Conservation (phyloP, 2,888 invertebrate genomes). For the Hyles lineata region DNA sequence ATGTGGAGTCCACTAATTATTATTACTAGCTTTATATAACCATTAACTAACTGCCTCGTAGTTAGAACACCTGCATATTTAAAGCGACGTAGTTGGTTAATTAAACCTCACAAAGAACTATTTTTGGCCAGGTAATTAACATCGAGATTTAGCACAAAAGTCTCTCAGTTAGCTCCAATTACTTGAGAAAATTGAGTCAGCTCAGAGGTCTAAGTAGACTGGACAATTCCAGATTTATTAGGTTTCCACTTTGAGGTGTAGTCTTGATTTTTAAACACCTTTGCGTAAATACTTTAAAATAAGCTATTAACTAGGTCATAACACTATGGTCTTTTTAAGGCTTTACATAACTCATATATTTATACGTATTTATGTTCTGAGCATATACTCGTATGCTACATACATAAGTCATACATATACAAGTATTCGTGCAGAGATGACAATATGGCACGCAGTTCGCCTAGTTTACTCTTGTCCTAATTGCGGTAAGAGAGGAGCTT, state of each 20-base stretch:
- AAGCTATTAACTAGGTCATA: no score
- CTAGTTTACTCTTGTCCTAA: no score
- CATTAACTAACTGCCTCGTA: background rate
- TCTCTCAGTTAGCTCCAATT: background rate
- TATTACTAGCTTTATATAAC: background rate
- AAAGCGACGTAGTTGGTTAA: background rate
- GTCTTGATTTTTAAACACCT: background rate
- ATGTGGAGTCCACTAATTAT: background rate
- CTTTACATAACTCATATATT: no score
- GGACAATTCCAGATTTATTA: background rate
- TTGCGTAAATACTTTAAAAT: background rate
- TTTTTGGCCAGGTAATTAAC: background rate
- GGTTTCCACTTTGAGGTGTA: background rate
- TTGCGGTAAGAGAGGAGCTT: no score
- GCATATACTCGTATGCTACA: no score
- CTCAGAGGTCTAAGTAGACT: background rate
- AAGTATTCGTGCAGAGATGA: no score
- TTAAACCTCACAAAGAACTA: conserved; percentile 3
- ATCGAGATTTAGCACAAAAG: background rate
- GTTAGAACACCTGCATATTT: background rate
- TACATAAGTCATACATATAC: no score
- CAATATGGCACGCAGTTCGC: no score
- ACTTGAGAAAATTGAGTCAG: background rate
- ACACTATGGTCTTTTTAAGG: no score
- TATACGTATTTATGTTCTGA: no score